phyloP scores from a whole-genome alignment of 1,140 invertebrate genomes.

The Bradynema listronoti region DNA sequence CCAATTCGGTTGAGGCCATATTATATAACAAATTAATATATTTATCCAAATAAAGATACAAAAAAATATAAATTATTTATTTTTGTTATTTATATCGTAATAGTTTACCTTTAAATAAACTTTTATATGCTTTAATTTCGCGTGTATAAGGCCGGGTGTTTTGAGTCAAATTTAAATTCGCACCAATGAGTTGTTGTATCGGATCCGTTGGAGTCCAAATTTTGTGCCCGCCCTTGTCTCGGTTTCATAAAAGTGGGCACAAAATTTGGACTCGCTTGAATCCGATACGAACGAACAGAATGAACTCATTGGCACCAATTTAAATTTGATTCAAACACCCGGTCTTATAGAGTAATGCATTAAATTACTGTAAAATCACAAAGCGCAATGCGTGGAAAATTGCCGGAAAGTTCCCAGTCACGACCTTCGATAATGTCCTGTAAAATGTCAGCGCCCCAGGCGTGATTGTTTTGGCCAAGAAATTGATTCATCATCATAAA shows the following conservation, averaged over 20 bases:
- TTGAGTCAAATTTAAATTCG: no score
- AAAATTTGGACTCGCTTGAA: neutral
- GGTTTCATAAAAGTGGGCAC: neutral
- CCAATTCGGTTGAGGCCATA: no score
- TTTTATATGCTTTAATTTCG: no score
- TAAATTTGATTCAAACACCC: no score
- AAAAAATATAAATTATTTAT: no score
- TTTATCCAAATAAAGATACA: no score
- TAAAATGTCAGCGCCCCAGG: conserved; percentile 45
- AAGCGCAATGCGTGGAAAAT: conserved; percentile 61
- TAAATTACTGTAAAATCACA: conserved; percentile 56
- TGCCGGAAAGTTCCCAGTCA: conserved; percentile 52
- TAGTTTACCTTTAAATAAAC: no score
- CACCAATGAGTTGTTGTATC: neutral
- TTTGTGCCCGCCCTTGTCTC: neutral
- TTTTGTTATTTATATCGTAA: no score
- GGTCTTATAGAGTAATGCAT: neutral
- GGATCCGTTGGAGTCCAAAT: conserved; percentile 19
- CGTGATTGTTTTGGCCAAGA: conserved; percentile 53
- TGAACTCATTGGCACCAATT: no score
- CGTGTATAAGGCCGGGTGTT: no score
- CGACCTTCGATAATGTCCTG: conserved; percentile 43
- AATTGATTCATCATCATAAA: conserved; percentile 62
- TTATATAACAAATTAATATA: no score
- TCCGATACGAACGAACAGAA: no score